Conservation (phyloP, 2,113 vertebrate genomes). For the Paradisaea rubra region DNA sequence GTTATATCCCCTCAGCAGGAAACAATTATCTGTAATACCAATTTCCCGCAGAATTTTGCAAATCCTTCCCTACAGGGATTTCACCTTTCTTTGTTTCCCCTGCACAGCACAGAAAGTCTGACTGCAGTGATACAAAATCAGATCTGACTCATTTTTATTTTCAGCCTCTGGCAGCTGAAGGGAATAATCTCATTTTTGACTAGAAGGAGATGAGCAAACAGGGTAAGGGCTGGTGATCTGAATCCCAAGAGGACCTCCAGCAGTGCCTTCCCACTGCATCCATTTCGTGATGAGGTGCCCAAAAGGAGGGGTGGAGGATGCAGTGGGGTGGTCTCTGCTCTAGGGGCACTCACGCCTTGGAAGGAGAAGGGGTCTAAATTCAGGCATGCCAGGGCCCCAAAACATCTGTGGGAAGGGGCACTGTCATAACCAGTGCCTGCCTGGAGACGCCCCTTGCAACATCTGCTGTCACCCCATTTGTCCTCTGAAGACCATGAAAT, state of each 20-base stretch:
- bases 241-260: not conserved
- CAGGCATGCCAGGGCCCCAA: too few relatives aligned
- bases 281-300: not conserved
- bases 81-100: constrained; percentile 57
- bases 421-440: not conserved
- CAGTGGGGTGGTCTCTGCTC: not conserved
- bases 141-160: not conserved
- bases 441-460: not conserved
- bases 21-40: constrained; percentile 57
- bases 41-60: constrained; percentile 57
- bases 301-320: not conserved
- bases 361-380: not conserved
- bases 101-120: constrained; percentile 20
- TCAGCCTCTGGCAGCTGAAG: not conserved
- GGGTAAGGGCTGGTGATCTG: not conserved
- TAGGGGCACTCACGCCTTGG: not conserved
- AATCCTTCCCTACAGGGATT: constrained; percentile 62
- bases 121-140: constrained; percentile 22
- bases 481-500: not conserved
- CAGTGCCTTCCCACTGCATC: not conserved
- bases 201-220: not conserved
- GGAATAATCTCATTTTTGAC: not conserved
- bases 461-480: accelerated
- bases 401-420: not conserved
- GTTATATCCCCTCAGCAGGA: constrained; percentile 44